Conservation (phyloP, 2,113 vertebrate species). For the Phalacrocorax brasilianus region DNA sequence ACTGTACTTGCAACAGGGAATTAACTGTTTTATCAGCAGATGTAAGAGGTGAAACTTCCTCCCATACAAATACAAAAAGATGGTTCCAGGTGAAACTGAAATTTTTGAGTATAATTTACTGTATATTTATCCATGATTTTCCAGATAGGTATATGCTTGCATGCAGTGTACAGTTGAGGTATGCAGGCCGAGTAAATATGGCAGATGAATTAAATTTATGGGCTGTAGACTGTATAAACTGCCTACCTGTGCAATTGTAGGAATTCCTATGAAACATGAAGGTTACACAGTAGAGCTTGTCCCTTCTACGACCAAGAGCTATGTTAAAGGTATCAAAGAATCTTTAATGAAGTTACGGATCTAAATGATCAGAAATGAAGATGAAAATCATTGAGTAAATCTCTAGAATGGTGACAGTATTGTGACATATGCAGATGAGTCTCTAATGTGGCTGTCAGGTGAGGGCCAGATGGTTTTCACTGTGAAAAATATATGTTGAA, state of each 20-base stretch:
- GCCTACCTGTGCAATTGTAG: neutral
- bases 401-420: neutral
- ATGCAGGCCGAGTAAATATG: neutral
- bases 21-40: neutral
- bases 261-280: neutral
- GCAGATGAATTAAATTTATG: neutral
- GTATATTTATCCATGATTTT: neutral
- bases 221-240: neutral
- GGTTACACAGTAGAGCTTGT: neutral
- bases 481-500: constrained; percentile 10
- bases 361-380: neutral
- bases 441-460: neutral
- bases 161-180: rapidly evolving
- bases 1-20: neutral
- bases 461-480: neutral
- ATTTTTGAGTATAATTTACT: neutral
- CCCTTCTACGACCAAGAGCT: neutral
- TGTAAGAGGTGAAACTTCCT: neutral
- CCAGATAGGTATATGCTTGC: neutral
- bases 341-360: neutral
- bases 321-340: neutral
- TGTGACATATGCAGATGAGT: neutral
- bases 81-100: neutral
- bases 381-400: neutral
- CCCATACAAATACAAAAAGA: neutral